Conservation (phyloP, 1,140 invertebrate genomes). For the Ostrea denselamellosa region DNA sequence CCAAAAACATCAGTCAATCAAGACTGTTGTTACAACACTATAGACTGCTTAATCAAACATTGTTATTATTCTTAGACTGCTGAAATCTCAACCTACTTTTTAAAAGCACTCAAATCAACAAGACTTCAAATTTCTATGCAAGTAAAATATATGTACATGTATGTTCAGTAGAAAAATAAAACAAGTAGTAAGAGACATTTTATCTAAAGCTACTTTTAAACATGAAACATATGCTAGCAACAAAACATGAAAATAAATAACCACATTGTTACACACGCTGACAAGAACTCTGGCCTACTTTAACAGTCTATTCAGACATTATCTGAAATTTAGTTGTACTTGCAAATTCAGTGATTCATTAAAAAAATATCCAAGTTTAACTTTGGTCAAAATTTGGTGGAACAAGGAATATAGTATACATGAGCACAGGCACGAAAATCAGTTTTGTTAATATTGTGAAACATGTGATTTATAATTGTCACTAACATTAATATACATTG, state of each 20-base stretch:
- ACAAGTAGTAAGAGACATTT: slow-evolving; percentile 1
- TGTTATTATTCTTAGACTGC: too few relatives aligned
- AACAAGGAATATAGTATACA: too few relatives aligned
- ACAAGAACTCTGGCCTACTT: not conserved
- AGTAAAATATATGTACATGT: not conserved
- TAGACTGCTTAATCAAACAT: too few relatives aligned
- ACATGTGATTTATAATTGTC: not conserved
- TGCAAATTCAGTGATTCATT: too few relatives aligned
- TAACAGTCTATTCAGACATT: not conserved
- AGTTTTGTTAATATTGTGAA: not conserved
- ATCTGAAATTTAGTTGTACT: not conserved
- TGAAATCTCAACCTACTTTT: not conserved
- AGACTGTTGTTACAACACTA: too few relatives aligned
- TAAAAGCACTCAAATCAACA: not conserved
- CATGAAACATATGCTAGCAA: not conserved
- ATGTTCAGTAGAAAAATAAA: slow-evolving; percentile 27
- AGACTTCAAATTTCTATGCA: not conserved
- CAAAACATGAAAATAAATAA: slow-evolving; percentile 18
- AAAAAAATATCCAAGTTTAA: too few relatives aligned
- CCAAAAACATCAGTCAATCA: too few relatives aligned
- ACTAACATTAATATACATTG: not conserved
- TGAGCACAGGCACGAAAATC: not conserved
- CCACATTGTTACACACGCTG: not conserved
- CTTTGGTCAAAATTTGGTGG: too few relatives aligned
- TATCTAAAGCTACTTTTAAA: slow-evolving; percentile 18